Evolutionary conservation across 2,113 vertebrate genomes (phyloP).

Genomic region (Trinectes maculatus): DNA sequence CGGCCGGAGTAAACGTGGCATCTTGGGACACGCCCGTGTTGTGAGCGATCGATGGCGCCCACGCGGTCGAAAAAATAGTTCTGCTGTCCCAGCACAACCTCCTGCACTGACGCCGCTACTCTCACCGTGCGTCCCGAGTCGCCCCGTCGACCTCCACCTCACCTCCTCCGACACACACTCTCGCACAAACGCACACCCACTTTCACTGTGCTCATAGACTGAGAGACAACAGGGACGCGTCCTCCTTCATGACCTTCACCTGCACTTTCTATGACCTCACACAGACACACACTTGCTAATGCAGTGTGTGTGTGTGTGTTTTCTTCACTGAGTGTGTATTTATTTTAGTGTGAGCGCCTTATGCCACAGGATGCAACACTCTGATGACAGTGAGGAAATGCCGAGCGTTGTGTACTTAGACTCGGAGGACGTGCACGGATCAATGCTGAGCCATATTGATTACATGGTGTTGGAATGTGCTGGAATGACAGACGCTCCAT

Average conservation of each 20-base stretch:
- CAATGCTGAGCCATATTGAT: conserved; percentile 52
- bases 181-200: neutral
- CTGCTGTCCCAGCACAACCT: conserved; percentile 55
- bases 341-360: too few relatives aligned
- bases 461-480: conserved; percentile 25
- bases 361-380: too few relatives aligned
- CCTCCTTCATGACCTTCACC: conserved; percentile 69
- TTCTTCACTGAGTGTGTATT: neutral
- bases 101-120: conserved; percentile 39
- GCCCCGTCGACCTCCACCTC: conserved; percentile 13
- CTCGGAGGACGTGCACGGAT: conserved; percentile 42
- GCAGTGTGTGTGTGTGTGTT: neutral
- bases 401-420: conserved; percentile 43
- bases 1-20: conserved; percentile 74
- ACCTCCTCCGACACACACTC: neutral
- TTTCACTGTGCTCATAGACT: conserved; percentile 24
- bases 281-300: conserved; percentile 19
- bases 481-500: conserved; percentile 10
- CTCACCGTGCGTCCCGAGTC: conserved; percentile 32
- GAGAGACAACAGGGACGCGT: conserved; percentile 30
- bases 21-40: conserved; percentile 52
- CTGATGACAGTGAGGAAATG: conserved; percentile 24
- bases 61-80: conserved; percentile 54
- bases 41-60: conserved; percentile 32
- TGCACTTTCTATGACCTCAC: conserved; percentile 37